Conservation (phyloP, 30 jellyfish, hydroid and myxozoan genomes). For the Aurelia sp. region DNA sequence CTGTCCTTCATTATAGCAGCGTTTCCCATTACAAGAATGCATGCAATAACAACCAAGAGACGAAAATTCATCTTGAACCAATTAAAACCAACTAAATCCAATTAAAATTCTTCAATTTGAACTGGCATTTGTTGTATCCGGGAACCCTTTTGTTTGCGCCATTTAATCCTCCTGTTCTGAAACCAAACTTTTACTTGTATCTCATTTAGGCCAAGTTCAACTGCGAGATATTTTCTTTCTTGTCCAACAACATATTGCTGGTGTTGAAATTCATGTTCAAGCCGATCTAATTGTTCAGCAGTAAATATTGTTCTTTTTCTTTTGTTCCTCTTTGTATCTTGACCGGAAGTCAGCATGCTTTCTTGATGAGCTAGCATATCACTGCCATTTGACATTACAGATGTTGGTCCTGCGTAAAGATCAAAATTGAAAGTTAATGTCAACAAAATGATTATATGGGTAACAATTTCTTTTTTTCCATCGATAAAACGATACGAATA, state of each 20-base stretch:
- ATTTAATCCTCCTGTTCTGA: slow-evolving; percentile 97
- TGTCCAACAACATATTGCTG: slow-evolving; percentile 99
- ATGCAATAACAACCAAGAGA: too few relatives aligned
- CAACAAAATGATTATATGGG: too few relatives aligned
- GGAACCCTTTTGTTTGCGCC: slow-evolving; percentile 91
- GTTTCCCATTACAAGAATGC: too few relatives aligned
- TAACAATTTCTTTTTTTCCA: too few relatives aligned
- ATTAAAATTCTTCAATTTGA: slow-evolving; percentile 37
- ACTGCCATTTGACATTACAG: not conserved
- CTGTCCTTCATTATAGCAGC: too few relatives aligned
- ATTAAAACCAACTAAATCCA: not conserved
- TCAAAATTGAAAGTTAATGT: not conserved
- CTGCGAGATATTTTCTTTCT: slow-evolving; percentile 94
- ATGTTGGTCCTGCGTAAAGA: not conserved
- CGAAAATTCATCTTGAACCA: too few relatives aligned
- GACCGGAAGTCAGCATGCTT: slow-evolving; percentile 18
- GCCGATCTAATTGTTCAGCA: slow-evolving; percentile 95
- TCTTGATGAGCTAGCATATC: slow-evolving; percentile 16
- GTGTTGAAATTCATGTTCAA: slow-evolving; percentile 97
- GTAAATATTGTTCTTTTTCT: slow-evolving; percentile 98
- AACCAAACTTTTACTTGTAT: slow-evolving; percentile 98
- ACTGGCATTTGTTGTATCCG: slow-evolving; percentile 44
- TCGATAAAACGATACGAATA: too few relatives aligned
- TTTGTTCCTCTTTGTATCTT: slow-evolving; percentile 67
- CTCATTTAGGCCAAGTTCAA: slow-evolving; percentile 94